Evolutionary conservation across 2,888 invertebrate species (phyloP), one percentile per base, ranked within the genome.

Genomic region (Ganaspis brasiliensis): DNA sequence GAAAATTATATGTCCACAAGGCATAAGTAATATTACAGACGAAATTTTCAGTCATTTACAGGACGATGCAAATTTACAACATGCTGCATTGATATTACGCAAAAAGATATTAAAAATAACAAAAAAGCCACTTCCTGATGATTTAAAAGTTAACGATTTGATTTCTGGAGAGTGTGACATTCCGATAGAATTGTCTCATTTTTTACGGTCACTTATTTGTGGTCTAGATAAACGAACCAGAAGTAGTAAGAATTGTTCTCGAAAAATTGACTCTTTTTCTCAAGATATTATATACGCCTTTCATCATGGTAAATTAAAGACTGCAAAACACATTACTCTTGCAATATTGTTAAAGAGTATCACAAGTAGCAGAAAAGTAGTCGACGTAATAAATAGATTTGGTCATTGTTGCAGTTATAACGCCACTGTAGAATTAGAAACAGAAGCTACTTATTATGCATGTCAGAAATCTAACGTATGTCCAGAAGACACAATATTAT

Each of bases 351-450:
- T n/a, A n/a, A n/a, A n/a, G n/a, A n/a, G n/a, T n/a, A n/a, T n/a
- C n/a, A 86, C 84, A 0, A 84, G 81, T 56, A 85, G 84, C 70
- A 81, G 70, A 75, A 83, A 85, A 79, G 77, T 84, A 5, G 78
- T 87, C 9, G 71, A 83, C 49, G 86, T 87, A 40, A 35, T 87
- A 1, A 83, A 87, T 73, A 79, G 77, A 71, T 85, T 81, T 74
- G 83, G 84, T 8, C 87, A 87, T 74, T 85, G 84, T 52, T 84
- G 82, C 55, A 82, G 83, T 59, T 87, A 87, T 61, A 77, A 74
- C n/a, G 79, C 75, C 10, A 35, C 83, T n/a, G 82, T 87, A 80
- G 85, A 83, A 82, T 45, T 86, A 12, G 86, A 87, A 83, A 87
- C 87, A 5, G 83, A 87, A 79, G 77, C 52, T 52, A 52, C 45